Base-by-base conservation (phyloP, 2,113 vertebrate genomes). In the Mus pahari region DNA sequence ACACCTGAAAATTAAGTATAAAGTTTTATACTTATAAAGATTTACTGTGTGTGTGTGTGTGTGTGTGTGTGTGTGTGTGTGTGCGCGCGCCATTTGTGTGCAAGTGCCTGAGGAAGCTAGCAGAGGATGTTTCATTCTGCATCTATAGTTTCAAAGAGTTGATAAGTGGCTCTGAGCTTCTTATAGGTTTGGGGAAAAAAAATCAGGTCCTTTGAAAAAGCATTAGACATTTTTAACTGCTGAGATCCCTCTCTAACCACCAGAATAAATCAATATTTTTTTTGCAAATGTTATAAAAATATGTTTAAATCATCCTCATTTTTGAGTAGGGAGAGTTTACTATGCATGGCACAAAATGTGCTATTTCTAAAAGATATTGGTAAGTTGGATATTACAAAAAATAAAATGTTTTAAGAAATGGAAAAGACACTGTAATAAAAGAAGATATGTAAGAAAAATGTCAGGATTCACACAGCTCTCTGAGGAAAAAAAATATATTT, bases 261-360 rank as follows among this genome's bases (percentile, higher is more conserved):
- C 5, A 82, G 12, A 82, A 7, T 79, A 78, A 88, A 58, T 68
- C 70, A 83, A n/a, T 86, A 55, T 1, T 42, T 75, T 55, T 55
- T 94, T 92, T 42, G 71, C 50, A 24, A 96, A 86, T 22, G 53
- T 73, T 71, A 39, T 53, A 95, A 64, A 94, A 91, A 0, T 19
- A 81, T 70, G 55, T 28, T 48, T 24, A 53, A 83, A 39, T 92
- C 39, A 95, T 88, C 64, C 79, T 84, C 84, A n/a, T 92, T 11
- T 2, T 93, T 89, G 60, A 4, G 3, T 92, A 74, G 10, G 11
- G 31, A 88, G 0, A 0, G 11, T 71, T 92, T 95, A 71, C 84
- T 88, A 84, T 87, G 66, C 8, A 81, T 8, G 7, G 20, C 45
- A 68, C 7, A 97, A 86, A 94, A 91, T n/a, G 1, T 71, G 58